Base-by-base conservation (phyloP, 2,797 vertebrate genomes). In the Momotus momota region DNA sequence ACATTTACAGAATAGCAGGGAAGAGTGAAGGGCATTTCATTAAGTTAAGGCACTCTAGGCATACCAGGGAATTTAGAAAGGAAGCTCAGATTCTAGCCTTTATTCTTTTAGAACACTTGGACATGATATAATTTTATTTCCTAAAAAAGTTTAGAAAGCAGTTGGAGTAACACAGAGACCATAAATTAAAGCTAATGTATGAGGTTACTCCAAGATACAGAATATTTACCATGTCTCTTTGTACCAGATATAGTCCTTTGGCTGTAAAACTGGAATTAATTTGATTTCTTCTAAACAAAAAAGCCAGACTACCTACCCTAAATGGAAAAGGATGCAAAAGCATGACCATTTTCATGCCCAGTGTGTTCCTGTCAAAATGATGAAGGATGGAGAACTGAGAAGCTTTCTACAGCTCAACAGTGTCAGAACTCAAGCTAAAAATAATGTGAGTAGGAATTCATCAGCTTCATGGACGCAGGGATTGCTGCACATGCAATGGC, bases 351-450 rank as follows among this genome's bases (percentile, higher is more conserved):
- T 92, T 54, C 19, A 2, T 16, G 40, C 64, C 18, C 52, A 48
- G 19, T 20, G 29, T 70, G 52, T 29, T 96, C 48, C 60, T 70
- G 73, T 88, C 88, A 88, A 89, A 81, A 86, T 2, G 9, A 35
- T 43, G 83, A 14, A n/a, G 66, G 67, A 73, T 54, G 54, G 61
- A 96, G 57, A 96, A 71, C 60, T 38, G 52, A 58, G 35, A 80
- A 33, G 40, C 23, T 90, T 88, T 89, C 78, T 90, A 75, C 57
- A 57, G 80, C 8, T 25, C 48, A 72, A 51, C 23, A 17, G 10
- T 86, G 48, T 57, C 52, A 83, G 79, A 88, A 86, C 22, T 88
- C 49, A 90, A 46, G 72, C 81, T 95, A 94, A 97, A 97, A 96
- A 80, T 91, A 89, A 65, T 43, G 33, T 65, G 66, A 94, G 73